phyloP scores from a whole-genome alignment of 2,888 invertebrate genomes.

The Prosopocoilus inquinatus region DNA sequence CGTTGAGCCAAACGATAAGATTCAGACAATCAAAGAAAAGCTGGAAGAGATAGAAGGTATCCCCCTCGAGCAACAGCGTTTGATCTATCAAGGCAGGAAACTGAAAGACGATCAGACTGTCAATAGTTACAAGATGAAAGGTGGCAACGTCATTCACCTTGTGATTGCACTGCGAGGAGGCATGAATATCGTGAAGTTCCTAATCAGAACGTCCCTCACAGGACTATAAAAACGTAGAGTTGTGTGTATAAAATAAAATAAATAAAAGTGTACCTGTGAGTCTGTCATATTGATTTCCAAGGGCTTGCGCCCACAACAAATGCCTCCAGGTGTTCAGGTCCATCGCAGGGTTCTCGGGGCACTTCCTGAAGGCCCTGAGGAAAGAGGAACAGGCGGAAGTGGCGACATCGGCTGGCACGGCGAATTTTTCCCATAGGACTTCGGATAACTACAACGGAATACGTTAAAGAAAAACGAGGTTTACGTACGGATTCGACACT shows the following conservation, averaged over 20 bases:
- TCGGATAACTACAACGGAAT: constrained; percentile 52
- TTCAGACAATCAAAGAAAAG: constrained; percentile 44
- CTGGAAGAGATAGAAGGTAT: constrained; percentile 48
- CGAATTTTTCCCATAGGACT: constrained; percentile 62
- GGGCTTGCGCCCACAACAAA: constrained; percentile 73
- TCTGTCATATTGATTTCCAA: constrained; percentile 71
- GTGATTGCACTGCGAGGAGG: constrained; percentile 48
- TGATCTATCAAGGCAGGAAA: constrained; percentile 47
- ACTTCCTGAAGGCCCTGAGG: constrained; percentile 73
- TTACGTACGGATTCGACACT: no score
- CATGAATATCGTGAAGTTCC: constrained; percentile 2
- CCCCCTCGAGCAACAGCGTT: constrained; percentile 45
- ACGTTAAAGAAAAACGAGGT: no score
- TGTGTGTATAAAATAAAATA: not conserved
- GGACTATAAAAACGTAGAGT: not conserved
- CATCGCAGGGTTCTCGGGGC: constrained; percentile 74
- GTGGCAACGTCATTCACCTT: constrained; percentile 44
- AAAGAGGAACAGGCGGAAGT: constrained; percentile 65
- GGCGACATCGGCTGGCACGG: constrained; percentile 64
- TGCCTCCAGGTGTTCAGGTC: constrained; percentile 76
- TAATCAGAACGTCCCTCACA: not conserved
- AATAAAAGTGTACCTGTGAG: constrained; percentile 58
- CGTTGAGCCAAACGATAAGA: constrained; percentile 44
- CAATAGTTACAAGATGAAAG: constrained; percentile 43
- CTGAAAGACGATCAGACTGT: constrained; percentile 46